Base-by-base conservation (phyloP, 2,797 vertebrate species). In the Odontamblyopus lacepedii region DNA sequence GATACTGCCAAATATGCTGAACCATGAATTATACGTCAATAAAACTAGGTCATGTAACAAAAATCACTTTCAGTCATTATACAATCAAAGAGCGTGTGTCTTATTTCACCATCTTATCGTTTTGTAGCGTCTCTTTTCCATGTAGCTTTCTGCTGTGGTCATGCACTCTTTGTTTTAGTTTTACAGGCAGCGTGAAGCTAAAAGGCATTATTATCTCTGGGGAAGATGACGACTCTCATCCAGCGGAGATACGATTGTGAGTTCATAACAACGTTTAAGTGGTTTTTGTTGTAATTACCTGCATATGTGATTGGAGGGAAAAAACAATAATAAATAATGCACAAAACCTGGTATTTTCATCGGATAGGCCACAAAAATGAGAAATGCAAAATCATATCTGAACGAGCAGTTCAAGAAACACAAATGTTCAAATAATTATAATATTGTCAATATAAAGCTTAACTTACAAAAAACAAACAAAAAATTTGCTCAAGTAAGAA, bases 181-280 rank as follows among this genome's bases (percentile, higher is more conserved):
- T 99, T 78, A 99, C 97, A 0, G 98, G 98, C 84, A 97, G 91
- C 1, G 96, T 99, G 85, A 99, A 98, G 73, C 88, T 99, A 69
- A 98, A 99, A 89, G 96, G 96, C 67, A 86, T 99, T 73, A 95
- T 99, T 13, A 92, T 99, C 74, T 93, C 97, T 74, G 97, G 98
- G 26, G 97, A 97, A 50, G 94, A 98, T 0, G 95, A 95, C 2
- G 93, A 94, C 15, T 94, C 95, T 0, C 97, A 99, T 76, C 97
- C 97, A 0, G 95, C 96, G 0, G 97, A 98, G 93, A 93, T 99
- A 80, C 92, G 96, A 81, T 95, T 99, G 98, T 98, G 91, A 96
- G 95, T 85, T 48, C 23, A 57, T 57, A 26, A 57, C 55, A 56
- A 12, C 23, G 9, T 23, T 48, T 15, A 48, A 57, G 3, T 26